phyloP scores from a whole-genome alignment of 2,113 vertebrate species.

The Myiagra hebetior region DNA sequence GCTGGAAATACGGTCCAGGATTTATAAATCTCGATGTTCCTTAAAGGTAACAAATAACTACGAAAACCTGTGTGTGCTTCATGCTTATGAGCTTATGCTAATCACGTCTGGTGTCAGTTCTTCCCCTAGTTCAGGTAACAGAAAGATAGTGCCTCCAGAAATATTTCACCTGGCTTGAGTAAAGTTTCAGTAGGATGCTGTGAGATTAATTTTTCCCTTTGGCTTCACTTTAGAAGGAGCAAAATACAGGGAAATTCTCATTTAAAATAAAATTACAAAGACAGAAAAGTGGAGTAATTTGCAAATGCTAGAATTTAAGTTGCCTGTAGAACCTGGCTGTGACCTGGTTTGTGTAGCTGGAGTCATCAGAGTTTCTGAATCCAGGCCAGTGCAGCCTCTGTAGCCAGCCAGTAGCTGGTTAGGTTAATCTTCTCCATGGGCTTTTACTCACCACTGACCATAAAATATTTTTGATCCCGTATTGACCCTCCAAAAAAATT shows the following conservation, averaged over 20 bases:
- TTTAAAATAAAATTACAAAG: neutral
- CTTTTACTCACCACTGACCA: neutral
- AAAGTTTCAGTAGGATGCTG: neutral
- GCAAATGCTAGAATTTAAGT: neutral
- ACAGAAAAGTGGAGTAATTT: neutral
- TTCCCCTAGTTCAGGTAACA: neutral
- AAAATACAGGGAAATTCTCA: neutral
- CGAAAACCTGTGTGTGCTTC: neutral
- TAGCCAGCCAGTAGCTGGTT: neutral
- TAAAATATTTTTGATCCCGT: neutral
- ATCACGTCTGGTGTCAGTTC: neutral
- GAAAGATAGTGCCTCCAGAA: neutral
- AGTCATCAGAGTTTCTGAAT: neutral
- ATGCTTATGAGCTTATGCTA: neutral
- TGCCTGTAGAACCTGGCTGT: neutral
- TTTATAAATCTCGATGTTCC: neutral
- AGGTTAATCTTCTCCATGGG: neutral
- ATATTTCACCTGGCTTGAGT: neutral
- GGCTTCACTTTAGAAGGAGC: neutral
- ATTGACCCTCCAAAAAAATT: neutral
- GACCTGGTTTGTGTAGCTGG: neutral
- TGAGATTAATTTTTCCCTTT: neutral
- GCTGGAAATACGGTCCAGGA: neutral
- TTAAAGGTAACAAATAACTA: neutral
- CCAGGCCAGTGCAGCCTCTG: neutral